Percentiles rank a stretch among this genome's conserved stretches.
Conservation (phyloP, 2,797 vertebrate species). For the Parambassis ranga region DNA sequence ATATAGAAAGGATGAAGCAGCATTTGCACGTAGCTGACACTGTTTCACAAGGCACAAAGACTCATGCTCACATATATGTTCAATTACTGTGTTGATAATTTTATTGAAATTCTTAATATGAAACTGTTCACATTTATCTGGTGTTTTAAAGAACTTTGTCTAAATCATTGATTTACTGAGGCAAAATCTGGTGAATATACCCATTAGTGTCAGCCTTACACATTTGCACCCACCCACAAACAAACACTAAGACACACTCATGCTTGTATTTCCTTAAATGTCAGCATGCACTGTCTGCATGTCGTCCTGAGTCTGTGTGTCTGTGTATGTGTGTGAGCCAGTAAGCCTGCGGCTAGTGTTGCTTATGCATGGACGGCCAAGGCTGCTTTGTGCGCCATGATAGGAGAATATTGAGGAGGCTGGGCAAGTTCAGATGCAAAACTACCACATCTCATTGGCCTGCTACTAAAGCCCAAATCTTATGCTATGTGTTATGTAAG, state of each 20-base stretch:
- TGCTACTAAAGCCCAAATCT: conserved; percentile 44
- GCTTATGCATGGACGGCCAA: conserved; percentile 57
- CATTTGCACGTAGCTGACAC: conserved; percentile 22
- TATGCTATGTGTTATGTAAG: conserved; percentile 57
- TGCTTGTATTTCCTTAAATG: conserved; percentile 40
- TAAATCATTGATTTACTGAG: neutral
- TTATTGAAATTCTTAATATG: too few species aligned
- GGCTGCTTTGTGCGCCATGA: conserved; percentile 49
- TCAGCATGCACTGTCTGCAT: conserved; percentile 37
- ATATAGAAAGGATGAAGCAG: conserved; percentile 20
- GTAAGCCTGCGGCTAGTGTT: conserved; percentile 47
- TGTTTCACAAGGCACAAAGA: conserved; percentile 2
- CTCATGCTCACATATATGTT: conserved; percentile 11
- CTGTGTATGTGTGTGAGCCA: conserved; percentile 20
- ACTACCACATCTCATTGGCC: conserved; percentile 48
- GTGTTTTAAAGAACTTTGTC: neutral
- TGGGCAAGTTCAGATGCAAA: conserved; percentile 39
- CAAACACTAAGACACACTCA: conserved; percentile 6
- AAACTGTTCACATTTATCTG: too few species aligned
- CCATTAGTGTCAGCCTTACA: neutral
- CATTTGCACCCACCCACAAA: conserved; percentile 21
- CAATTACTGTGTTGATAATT: too few species aligned
- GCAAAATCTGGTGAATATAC: neutral
- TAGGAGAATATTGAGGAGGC: conserved; percentile 54
- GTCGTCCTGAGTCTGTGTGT: conserved; percentile 18